Conservation (phyloP, 2,797 vertebrate species). For the Pseudochirops corinnae region DNA sequence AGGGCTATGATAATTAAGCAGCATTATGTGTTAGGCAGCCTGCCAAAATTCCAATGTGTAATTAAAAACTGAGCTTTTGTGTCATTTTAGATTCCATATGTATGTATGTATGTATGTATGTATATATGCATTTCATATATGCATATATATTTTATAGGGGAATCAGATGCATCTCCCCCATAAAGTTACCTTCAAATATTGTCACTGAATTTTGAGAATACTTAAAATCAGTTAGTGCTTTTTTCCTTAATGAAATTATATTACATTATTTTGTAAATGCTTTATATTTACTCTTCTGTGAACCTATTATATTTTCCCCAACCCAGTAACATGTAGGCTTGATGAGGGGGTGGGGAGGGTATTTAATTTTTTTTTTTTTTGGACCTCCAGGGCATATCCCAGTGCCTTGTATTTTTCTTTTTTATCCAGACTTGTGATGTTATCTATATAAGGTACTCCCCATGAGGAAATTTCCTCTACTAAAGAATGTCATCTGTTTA, state of each 20-base stretch:
- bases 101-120: not conserved
- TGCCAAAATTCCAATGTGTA: constrained; percentile 22
- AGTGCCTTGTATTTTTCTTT: not conserved
- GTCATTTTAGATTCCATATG: constrained; percentile 31
- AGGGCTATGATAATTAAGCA: constrained; percentile 53
- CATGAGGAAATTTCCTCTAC: not conserved
- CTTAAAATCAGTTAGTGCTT: not conserved
- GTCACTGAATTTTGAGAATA: constrained; percentile 1
- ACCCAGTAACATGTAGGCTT: not conserved
- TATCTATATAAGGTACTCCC: not conserved
- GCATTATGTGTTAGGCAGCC: constrained; percentile 11
- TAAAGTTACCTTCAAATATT: constrained; percentile 10
- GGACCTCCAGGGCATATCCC: not conserved
- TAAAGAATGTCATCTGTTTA: not conserved
- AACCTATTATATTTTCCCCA: not conserved
- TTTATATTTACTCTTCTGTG: not conserved
- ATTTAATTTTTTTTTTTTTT: not conserved
- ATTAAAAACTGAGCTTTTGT: constrained; percentile 21
- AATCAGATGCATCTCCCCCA: not conserved
- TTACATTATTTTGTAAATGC: not conserved
- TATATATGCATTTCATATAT: not conserved
- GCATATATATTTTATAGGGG: not conserved
- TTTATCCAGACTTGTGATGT: not conserved
- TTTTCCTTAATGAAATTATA: not conserved
- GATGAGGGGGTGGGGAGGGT: not conserved